Conservation (phyloP, 1,140 invertebrate species). For the Ericerus pela region DNA sequence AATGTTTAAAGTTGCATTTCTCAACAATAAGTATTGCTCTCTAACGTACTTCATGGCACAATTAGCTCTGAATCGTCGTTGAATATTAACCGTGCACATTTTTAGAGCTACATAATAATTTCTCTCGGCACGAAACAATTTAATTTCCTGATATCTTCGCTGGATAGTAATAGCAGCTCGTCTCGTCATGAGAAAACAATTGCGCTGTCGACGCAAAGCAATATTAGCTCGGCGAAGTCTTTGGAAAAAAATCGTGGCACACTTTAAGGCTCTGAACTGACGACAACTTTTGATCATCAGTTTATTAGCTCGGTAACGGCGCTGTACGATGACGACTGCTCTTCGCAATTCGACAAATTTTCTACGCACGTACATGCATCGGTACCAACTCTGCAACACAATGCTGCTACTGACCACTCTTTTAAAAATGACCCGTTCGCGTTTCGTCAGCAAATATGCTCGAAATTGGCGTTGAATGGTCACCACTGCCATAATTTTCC, state of each 20-base stretch:
- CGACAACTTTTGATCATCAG: not conserved
- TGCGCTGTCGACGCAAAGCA: too few species aligned
- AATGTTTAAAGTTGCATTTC: conserved; percentile 20
- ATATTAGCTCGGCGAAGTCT: too few species aligned
- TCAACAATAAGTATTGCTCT: not conserved
- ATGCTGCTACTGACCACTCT: conserved; percentile 18
- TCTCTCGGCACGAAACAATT: too few species aligned
- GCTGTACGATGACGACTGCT: conserved; percentile 40
- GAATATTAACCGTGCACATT: conserved; percentile 21
- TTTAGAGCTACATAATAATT: conserved; percentile 22
- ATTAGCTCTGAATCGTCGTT: conserved; percentile 26
- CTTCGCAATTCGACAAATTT: conserved; percentile 25
- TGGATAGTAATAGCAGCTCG: too few species aligned
- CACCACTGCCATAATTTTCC: not conserved
- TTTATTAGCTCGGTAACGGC: conserved; percentile 32
- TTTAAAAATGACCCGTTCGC: conserved; percentile 19
- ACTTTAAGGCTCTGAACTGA: too few species aligned
- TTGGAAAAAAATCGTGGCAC: too few species aligned
- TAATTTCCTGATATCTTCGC: too few species aligned
- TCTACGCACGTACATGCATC: conserved; percentile 22
- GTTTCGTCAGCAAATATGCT: conserved; percentile 24
- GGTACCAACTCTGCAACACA: conserved; percentile 28
- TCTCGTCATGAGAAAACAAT: too few species aligned
- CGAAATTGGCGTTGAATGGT: not conserved
- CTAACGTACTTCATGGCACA: not conserved